Conservation (phyloP, 2,888 invertebrate species). For the Drosophila dives region DNA sequence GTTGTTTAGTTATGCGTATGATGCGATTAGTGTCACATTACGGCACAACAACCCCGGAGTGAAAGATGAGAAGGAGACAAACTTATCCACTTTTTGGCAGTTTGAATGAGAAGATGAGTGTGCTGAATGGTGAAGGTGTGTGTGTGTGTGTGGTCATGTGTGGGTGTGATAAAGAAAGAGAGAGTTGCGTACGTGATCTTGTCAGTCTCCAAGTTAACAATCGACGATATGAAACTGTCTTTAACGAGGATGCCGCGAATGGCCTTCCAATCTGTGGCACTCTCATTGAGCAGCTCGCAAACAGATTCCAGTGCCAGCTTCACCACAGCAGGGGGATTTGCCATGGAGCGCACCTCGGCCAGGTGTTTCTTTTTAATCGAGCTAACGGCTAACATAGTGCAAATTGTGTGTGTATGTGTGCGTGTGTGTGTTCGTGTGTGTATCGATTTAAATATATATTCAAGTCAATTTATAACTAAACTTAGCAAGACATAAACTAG, state of each 20-base stretch:
- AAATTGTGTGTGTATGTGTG: conserved; percentile 25
- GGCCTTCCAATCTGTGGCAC: conserved; percentile 96
- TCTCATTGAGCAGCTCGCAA: conserved; percentile 96
- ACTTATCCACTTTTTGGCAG: neutral
- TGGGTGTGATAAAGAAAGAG: conserved; percentile 41
- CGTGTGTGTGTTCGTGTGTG: conserved; percentile 23
- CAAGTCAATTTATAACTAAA: conserved; percentile 30
- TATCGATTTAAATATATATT: conserved; percentile 38
- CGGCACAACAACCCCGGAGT: conserved; percentile 41
- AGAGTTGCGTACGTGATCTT: conserved; percentile 91
- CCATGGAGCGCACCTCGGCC: conserved; percentile 97
- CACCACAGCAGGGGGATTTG: conserved; percentile 96
- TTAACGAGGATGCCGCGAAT: conserved; percentile 96
- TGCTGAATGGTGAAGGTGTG: conserved; percentile 17
- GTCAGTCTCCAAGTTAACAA: conserved; percentile 97
- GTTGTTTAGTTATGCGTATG: conserved; percentile 23
- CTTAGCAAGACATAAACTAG: conserved; percentile 25
- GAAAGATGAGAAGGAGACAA: conserved; percentile 9
- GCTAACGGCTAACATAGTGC: conserved; percentile 90
- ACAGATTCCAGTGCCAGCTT: conserved; percentile 97
- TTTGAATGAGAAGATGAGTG: conserved; percentile 19
- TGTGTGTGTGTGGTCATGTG: conserved; percentile 2
- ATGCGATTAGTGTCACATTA: conserved; percentile 48
- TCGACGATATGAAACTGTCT: conserved; percentile 97
- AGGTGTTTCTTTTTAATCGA: conserved; percentile 98